Conservation (phyloP, 2,113 vertebrate species). For the Megaptera novaeangliae region DNA sequence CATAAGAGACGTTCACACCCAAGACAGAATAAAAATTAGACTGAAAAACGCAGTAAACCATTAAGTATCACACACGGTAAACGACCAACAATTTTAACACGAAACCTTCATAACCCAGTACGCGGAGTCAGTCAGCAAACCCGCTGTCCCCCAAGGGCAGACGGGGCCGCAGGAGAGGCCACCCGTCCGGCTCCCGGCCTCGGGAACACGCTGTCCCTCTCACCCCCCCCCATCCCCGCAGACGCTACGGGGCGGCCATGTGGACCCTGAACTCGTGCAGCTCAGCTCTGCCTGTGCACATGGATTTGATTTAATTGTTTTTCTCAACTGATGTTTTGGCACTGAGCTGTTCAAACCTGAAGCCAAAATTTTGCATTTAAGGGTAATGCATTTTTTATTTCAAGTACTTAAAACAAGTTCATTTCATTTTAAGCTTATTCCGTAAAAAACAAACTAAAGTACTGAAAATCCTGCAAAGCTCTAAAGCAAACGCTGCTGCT, state of each 20-base stretch:
- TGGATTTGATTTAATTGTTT: neutral
- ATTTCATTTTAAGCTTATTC: conserved; percentile 1
- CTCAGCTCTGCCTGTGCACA: neutral
- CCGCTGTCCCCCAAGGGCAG: too few relatives aligned
- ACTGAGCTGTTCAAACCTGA: neutral
- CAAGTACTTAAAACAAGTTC: neutral
- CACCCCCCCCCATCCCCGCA: too few relatives aligned
- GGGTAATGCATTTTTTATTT: neutral
- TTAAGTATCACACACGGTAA: neutral
- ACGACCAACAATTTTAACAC: neutral
- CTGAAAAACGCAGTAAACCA: neutral
- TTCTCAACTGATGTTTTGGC: neutral
- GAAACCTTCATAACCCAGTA: neutral
- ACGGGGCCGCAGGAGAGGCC: too few relatives aligned
- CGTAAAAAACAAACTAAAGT: conserved; percentile 1
- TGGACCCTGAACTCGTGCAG: neutral
- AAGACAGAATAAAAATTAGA: conserved; percentile 2
- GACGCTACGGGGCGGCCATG: too few relatives aligned
- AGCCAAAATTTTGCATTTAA: neutral
- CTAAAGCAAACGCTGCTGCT: neutral
- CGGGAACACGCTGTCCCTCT: too few relatives aligned
- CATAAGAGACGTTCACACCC: neutral
- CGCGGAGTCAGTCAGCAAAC: neutral
- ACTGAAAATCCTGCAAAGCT: neutral
- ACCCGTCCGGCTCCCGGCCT: too few relatives aligned